Base-by-base conservation (phyloP, 2,888 invertebrate species). In the Ischnura elegans region DNA sequence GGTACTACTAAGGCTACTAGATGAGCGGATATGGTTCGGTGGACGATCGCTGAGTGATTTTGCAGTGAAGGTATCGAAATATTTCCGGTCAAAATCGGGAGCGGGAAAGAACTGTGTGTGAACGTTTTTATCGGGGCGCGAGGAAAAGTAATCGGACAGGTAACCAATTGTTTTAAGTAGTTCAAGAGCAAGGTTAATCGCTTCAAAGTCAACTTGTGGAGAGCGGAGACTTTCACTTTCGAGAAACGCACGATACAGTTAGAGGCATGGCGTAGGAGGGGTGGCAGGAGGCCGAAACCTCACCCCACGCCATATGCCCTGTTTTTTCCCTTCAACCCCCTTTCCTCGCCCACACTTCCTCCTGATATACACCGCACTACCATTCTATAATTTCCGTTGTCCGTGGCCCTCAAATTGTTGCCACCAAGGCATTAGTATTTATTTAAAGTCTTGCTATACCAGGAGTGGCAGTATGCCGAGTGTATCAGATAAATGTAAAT, bases 231-330 rank as follows among this genome's bases (percentile, higher is more conserved):
- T 90, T 90, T 90, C 90, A 61, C 90, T 90, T 90, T 66, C 61
- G 43, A 61, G 61, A 90, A 90, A 90, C 90, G 66, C 90, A 90
- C 61, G 90, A 61, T 90, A 90, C 90, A 90, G 90, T 90, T 90
- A 90, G 25, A 13, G 86, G 61, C 61, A n/a, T n/a, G 43, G 43
- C 61, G 61, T 90, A 66, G 43, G 51, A 19, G 51, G 13, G 51
- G 51, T 3, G 51, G 51, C 61, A 46, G 36, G 61, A 61, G n/a
- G 5, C 61, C 90, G 2, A 43, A 25, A 42, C 43, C 21, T 25
- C 19, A 47, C 47, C 66, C 47, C 47, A 47, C 51, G 51, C 51
- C 87, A 87, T 29, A 87, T 36, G 46, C 21, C 47, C 45, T 87
- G 21, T 46, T 43, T 45, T 86, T 43, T 45, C 86, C 19, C 45